Evolutionary conservation across 2,797 vertebrate species (phyloP).

Genomic region (Cossypha niveicapilla): DNA sequence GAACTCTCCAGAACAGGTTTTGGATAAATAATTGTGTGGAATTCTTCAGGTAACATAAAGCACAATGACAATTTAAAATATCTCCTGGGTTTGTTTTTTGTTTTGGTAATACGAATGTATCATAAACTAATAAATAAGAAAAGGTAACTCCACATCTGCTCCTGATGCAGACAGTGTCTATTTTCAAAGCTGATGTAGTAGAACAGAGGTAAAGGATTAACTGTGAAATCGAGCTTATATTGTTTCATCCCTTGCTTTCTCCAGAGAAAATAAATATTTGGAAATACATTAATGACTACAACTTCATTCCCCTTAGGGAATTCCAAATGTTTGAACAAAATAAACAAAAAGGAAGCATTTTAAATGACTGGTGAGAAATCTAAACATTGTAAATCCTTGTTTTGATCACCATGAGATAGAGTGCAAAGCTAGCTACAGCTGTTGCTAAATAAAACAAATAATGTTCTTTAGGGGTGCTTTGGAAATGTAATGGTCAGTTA

Average conservation of each 20-base stretch:
- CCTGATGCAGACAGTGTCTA: not conserved
- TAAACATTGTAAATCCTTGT: slow-evolving; percentile 29
- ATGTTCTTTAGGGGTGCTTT: not conserved
- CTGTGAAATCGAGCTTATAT: not conserved
- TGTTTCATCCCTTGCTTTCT: not conserved
- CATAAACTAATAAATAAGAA: not conserved
- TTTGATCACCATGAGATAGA: not conserved
- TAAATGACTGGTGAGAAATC: slow-evolving; percentile 17
- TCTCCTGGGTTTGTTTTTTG: not conserved
- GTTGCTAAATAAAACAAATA: not conserved
- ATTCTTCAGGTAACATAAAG: not conserved
- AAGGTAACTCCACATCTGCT: not conserved
- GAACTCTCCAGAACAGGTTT: not conserved
- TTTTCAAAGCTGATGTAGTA: not conserved
- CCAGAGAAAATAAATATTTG: slow-evolving; percentile 19
- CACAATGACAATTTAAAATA: not conserved
- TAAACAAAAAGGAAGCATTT: not conserved
- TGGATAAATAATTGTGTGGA: not conserved
- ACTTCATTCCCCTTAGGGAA: not conserved
- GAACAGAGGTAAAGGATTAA: not conserved
- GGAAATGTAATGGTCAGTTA: not conserved
- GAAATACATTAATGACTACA: not conserved
- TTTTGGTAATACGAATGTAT: not conserved
- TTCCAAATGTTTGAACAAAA: slow-evolving; percentile 12
- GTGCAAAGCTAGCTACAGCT: not conserved